These are phyloP conservation scores for Tarsius wallacei DNA, from an alignment of 2,797 vertebrate species.

Conservation along the genomic window DNA sequence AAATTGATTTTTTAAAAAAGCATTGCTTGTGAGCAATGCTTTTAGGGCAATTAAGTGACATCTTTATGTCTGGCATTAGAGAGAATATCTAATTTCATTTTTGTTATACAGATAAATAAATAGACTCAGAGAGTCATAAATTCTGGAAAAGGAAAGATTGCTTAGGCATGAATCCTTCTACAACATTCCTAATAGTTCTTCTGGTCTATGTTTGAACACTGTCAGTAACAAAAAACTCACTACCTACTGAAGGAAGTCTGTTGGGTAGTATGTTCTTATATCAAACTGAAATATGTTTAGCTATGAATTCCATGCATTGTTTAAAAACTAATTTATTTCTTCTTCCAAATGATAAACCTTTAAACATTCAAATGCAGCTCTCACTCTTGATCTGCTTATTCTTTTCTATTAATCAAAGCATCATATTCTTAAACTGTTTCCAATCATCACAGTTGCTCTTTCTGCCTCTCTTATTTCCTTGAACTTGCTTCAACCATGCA, in stretches of 20 bases:
- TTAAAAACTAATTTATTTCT: conserved; percentile 11
- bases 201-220: background rate
- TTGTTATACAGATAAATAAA: background rate
- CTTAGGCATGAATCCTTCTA: background rate
- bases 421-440: background rate
- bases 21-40: background rate
- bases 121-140: background rate
- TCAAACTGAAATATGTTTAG: conserved; percentile 6
- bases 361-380: background rate
- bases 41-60: background rate
- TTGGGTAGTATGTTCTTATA: background rate
- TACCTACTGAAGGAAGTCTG: background rate
- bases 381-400: conserved; percentile 1
- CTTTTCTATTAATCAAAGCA: background rate
- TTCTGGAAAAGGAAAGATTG: background rate
- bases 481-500: background rate
- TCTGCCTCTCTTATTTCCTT: background rate
- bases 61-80: background rate
- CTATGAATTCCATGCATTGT: background rate
- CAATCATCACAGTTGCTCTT: background rate
- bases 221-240: background rate
- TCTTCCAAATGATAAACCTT: conserved; percentile 23
- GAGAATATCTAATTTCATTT: background rate
- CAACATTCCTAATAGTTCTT: background rate
- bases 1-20: background rate